A percentile compares a stretch with the other conserved stretches of the same genome.
These are phyloP conservation scores for Mongoloraphidia duomilia DNA, from an alignment of 2,888 invertebrate species.

Conservation along the genomic window DNA sequence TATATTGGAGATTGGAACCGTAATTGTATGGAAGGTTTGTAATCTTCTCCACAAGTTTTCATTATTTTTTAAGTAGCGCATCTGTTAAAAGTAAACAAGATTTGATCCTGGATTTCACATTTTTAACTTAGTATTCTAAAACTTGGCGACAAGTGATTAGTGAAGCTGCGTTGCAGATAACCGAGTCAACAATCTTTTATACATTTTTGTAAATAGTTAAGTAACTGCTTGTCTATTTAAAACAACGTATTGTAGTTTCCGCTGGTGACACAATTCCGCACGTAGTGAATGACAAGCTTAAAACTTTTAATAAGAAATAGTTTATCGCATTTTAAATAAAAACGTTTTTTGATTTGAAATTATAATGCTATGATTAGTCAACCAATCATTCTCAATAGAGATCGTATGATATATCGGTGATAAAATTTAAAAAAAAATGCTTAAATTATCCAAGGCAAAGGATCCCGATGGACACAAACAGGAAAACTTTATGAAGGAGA, in stretches of 20 bases:
- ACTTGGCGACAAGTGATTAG: neutral
- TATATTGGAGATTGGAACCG: conserved; percentile 47
- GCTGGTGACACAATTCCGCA: neutral
- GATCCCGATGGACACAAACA: conserved; percentile 30
- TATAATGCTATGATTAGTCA: neutral
- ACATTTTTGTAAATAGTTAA: neutral
- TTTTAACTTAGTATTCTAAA: neutral
- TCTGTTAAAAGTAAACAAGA: too few species aligned
- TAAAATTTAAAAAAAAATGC: neutral
- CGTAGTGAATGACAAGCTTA: neutral
- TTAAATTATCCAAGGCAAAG: conserved; percentile 32
- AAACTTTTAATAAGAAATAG: neutral
- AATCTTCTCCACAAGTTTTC: neutral
- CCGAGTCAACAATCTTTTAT: neutral
- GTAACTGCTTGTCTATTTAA: neutral
- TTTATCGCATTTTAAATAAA: neutral
- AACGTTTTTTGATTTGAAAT: neutral
- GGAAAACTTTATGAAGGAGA: conserved; percentile 48
- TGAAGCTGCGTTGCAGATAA: too few species aligned
- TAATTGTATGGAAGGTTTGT: conserved; percentile 30
- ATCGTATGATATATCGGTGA: neutral
- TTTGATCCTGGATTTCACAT: neutral
- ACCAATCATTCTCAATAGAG: too few species aligned
- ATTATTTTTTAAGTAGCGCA: neutral
- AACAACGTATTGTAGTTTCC: too few species aligned